Conservation (phyloP, 92 coral and sea anemone species). For the Diadumene lineata region DNA sequence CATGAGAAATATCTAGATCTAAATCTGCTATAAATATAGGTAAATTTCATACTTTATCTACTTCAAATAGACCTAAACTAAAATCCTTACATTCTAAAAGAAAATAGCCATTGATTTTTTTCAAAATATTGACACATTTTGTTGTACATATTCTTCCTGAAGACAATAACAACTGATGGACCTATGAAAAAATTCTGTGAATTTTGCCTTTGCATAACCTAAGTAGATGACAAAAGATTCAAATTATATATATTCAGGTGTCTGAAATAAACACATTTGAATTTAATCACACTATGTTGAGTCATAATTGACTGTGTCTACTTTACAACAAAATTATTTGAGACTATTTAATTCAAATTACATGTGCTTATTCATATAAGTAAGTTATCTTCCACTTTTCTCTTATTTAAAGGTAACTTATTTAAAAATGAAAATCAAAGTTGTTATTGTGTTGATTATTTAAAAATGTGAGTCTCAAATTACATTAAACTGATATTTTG, state of each 20-base stretch:
- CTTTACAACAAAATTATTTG: too few species aligned
- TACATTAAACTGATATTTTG: background rate
- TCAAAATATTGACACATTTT: background rate
- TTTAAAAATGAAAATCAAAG: too few species aligned
- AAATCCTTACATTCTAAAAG: background rate
- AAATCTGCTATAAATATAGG: background rate
- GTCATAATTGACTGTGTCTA: background rate
- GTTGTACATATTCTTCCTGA: background rate
- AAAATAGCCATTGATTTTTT: background rate
- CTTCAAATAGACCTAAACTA: background rate
- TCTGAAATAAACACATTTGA: background rate
- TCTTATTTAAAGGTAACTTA: too few species aligned
- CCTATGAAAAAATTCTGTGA: background rate
- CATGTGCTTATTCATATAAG: too few species aligned
- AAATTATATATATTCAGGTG: background rate
- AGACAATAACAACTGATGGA: background rate
- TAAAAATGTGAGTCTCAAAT: too few species aligned
- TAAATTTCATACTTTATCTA: too few species aligned
- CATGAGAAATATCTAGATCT: background rate
- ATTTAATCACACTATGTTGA: background rate
- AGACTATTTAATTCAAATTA: background rate
- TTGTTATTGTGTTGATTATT: too few species aligned
- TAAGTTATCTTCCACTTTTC: too few species aligned
- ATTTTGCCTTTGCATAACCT: background rate
- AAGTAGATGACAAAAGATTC: background rate